phyloP scores from a whole-genome alignment of 2,113 vertebrate species.

The Empidonax traillii region DNA sequence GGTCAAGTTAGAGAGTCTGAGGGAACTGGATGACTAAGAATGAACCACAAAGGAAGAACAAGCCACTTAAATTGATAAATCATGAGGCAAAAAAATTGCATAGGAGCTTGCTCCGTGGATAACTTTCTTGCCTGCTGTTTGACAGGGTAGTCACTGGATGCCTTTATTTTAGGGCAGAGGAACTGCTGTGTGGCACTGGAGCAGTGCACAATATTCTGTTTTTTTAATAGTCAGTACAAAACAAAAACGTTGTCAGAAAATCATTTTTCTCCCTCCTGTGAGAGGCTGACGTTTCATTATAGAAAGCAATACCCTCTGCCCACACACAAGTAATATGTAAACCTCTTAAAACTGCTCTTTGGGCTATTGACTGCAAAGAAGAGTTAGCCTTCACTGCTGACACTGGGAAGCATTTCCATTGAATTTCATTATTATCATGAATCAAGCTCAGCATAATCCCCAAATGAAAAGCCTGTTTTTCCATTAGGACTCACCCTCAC shows the following conservation, averaged over 20 bases:
- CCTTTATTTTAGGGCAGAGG: background rate
- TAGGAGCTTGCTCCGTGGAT: background rate
- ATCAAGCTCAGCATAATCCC: background rate
- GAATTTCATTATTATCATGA: background rate
- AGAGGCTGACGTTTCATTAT: background rate
- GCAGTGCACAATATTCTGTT: background rate
- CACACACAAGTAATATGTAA: background rate
- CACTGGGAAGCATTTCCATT: background rate
- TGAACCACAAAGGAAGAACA: background rate
- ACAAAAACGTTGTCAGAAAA: background rate
- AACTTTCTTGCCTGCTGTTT: background rate
- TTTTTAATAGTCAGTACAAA: background rate
- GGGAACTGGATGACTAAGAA: slow-evolving; percentile 8
- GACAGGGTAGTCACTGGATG: background rate
- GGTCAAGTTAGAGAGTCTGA: background rate
- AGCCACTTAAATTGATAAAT: slow-evolving; percentile 8
- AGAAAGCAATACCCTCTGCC: background rate
- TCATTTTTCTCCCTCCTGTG: background rate
- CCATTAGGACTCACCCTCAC: background rate
- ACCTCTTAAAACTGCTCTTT: background rate
- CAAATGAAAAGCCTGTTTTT: background rate
- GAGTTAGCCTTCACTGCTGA: background rate
- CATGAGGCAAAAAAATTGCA: background rate
- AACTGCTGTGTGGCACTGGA: background rate
- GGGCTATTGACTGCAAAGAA: background rate